Conservation (phyloP, 2,888 invertebrate species). For the Trilocha varians region DNA sequence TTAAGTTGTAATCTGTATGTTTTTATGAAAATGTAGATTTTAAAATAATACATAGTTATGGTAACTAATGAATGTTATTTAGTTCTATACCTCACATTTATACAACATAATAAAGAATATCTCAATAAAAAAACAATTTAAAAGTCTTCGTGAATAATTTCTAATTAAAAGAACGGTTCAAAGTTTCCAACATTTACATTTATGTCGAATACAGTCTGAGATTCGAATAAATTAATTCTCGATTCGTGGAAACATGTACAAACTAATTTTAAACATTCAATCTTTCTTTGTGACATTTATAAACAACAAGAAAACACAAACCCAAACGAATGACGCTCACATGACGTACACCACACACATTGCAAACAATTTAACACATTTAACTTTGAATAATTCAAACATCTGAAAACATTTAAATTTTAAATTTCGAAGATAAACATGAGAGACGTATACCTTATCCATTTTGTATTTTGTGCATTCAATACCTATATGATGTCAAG, state of each 20-base stretch:
- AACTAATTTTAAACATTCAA: background rate
- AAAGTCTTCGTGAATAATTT: background rate
- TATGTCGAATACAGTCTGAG: background rate
- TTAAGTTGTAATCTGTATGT: no score
- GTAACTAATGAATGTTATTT: no score
- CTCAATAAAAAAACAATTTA: background rate
- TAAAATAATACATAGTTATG: no score
- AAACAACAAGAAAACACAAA: background rate
- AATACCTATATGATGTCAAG: no score
- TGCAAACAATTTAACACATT: background rate
- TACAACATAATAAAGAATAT: background rate
- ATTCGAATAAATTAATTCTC: background rate
- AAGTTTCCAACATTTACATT: background rate
- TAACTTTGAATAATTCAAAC: background rate
- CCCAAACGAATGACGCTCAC: background rate
- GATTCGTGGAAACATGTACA: background rate
- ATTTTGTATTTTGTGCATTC: no score
- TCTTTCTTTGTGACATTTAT: background rate
- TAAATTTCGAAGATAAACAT: background rate
- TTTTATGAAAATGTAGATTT: no score
- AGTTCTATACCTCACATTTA: background rate
- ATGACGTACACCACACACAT: background rate
- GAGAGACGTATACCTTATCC: no score
- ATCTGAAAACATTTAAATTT: background rate
- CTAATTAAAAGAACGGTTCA: background rate